Evolutionary conservation across 2,113 vertebrate genomes (phyloP).

Genomic region (Nycticryphes semicollaris): DNA sequence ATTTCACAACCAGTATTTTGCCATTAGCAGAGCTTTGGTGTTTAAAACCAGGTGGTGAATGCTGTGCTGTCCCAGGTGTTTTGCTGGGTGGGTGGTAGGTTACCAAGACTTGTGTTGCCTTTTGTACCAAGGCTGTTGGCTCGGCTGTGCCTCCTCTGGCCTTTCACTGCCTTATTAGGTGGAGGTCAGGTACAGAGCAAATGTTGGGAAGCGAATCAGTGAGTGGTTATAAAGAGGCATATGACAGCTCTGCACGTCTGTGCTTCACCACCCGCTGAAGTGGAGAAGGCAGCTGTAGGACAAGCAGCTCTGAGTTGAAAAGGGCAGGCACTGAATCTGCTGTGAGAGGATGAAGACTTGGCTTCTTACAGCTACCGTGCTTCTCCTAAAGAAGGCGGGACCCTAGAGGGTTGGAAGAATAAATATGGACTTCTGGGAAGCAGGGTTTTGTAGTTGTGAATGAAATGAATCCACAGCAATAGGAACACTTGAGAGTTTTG

Average conservation of each 20-base stretch:
- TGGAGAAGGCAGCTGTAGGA: neutral
- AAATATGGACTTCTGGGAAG: neutral
- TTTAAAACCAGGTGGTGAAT: neutral
- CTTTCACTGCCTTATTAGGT: neutral
- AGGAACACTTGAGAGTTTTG: neutral
- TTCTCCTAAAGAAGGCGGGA: neutral
- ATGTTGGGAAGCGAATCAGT: neutral
- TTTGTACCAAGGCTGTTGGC: too few species aligned
- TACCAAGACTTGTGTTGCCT: neutral
- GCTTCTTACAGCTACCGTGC: neutral
- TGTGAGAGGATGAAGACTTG: neutral
- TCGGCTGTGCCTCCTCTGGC: fast-evolving
- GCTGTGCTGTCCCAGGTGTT: neutral
- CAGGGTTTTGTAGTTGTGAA: neutral
- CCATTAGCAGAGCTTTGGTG: neutral
- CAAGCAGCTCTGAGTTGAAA: neutral
- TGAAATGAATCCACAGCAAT: too few species aligned
- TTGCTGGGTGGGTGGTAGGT: too few species aligned
- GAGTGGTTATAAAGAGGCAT: neutral
- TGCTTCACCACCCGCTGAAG: fast-evolving
- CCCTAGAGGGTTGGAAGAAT: neutral
- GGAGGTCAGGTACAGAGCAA: neutral
- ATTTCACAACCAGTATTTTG: neutral
- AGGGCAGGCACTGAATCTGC: neutral
- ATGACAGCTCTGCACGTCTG: neutral